Base-by-base conservation (phyloP, 2,888 invertebrate genomes). In the Orgyia antiqua region DNA sequence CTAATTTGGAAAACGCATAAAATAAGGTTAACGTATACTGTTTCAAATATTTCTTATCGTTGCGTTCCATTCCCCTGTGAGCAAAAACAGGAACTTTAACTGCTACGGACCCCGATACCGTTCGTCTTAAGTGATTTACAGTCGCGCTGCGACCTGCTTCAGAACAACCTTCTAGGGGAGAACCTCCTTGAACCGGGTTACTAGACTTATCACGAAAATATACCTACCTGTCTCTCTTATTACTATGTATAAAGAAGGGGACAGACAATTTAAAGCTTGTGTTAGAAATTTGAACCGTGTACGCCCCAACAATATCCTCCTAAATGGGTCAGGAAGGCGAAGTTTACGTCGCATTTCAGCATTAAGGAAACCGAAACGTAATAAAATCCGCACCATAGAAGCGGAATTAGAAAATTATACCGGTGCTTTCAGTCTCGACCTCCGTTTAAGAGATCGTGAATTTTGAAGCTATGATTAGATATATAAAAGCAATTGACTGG, bases 271-370 rank as follows among this genome's bases (percentile, higher is more conserved):
- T 63, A 58, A 62, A 58, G 64, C 52, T 51, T 51, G 59, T 66
- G 71, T 65, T 69, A 62, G 67, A 60, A 73, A 70, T 73, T 74
- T 74, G 69, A 73, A 74, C 69, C 69, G 66, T 62, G 65, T 54
- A 65, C 68, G 66, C 77, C 73, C 70, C 71, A 51, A 63, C 71
- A 64, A 72, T 76, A 78, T 75, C 71, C 72, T 50, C 47, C 69
- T 77, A 84, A 84, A 80, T 84, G 82, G 86, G 86, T 86, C 84
- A 84, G 84, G 82, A 83, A 83, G 77, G 69, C 75, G 77, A 83
- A 82, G 79, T 84, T 84, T 84, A 82, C 73, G 74, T 60, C 65
- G 68, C 70, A 68, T 68, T 74, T 70, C 64, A 58, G 71, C 63
- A 67, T 72, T 70, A 69, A 62, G 76, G 72, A 71, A 78, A 72